phyloP scores from a whole-genome alignment of 2,797 vertebrate genomes.

The Coluber constrictor region DNA sequence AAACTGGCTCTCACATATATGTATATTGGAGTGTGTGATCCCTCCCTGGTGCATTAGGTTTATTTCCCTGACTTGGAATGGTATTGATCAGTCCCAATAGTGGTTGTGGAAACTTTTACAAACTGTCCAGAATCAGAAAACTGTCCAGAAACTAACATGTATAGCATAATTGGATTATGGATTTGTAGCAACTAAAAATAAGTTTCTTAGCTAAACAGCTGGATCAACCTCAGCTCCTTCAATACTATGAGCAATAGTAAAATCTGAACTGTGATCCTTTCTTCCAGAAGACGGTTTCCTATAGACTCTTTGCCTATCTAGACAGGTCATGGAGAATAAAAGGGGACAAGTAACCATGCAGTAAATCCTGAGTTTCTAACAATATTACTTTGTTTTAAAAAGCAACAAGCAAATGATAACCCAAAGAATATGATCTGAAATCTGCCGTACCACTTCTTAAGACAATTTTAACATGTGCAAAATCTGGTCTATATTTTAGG shows the following conservation, averaged over 20 bases:
- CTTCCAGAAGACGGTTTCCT: neutral
- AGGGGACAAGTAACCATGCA: neutral
- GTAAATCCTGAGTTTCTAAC: neutral
- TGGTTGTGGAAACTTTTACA: constrained; percentile 3
- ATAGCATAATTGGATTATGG: constrained; percentile 12
- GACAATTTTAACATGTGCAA: neutral
- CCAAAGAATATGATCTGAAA: neutral
- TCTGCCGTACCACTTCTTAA: neutral
- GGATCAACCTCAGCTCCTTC: neutral
- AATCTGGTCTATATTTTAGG: neutral
- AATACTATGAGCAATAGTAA: neutral
- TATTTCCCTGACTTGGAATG: constrained; percentile 48
- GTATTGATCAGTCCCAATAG: constrained; percentile 9
- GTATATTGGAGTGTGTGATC: constrained; percentile 2
- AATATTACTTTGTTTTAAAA: neutral
- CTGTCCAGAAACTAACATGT: constrained; percentile 7
- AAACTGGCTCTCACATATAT: neutral
- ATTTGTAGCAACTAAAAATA: constrained; percentile 6
- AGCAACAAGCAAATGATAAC: neutral
- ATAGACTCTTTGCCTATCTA: neutral
- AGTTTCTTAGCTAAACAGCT: neutral
- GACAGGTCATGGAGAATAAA: too few species aligned
- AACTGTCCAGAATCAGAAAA: constrained; percentile 23
- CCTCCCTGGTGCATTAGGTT: constrained; percentile 5
- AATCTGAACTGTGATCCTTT: neutral